Conservation (phyloP, 2,888 invertebrate species). For the Pycnomerus fuliginosus region DNA sequence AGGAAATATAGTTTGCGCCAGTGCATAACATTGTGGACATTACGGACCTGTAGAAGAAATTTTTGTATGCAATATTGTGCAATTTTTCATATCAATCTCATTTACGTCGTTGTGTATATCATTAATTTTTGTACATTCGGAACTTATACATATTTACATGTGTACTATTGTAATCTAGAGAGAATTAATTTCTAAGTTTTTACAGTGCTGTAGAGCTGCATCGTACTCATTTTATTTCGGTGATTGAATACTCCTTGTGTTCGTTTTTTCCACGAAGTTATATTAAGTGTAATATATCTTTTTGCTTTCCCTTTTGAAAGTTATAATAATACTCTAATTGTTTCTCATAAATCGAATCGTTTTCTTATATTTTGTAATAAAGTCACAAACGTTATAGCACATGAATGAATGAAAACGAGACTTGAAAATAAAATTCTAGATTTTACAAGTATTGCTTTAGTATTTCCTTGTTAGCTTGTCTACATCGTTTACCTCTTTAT, state of each 20-base stretch:
- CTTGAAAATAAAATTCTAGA: conserved; percentile 43
- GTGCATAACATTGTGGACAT: conserved; percentile 36
- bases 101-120: conserved; percentile 11
- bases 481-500: too few species aligned
- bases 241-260: too few species aligned
- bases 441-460: too few species aligned
- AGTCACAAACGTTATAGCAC: conserved; percentile 51
- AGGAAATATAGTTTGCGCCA: conserved; percentile 31
- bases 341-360: conserved; percentile 26
- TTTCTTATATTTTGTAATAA: conserved; percentile 49
- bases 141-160: too few species aligned
- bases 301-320: conserved; percentile 10
- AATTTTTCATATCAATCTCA: conserved; percentile 24
- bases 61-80: conserved; percentile 24
- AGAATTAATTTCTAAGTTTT: conserved; percentile 20
- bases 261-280: too few species aligned
- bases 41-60: conserved; percentile 24
- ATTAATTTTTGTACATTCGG: conserved; percentile 12
- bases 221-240: too few species aligned
- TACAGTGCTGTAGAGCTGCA: conserved; percentile 14
- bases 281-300: conserved; percentile 8
- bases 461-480: too few species aligned
- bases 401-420: conserved; percentile 45
- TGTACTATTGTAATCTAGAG: conserved; percentile 22
- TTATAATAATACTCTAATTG: conserved; percentile 29